These are phyloP conservation scores for Mus spicilegus DNA, from an alignment of 2,113 vertebrate species.

Conservation along the genomic window DNA sequence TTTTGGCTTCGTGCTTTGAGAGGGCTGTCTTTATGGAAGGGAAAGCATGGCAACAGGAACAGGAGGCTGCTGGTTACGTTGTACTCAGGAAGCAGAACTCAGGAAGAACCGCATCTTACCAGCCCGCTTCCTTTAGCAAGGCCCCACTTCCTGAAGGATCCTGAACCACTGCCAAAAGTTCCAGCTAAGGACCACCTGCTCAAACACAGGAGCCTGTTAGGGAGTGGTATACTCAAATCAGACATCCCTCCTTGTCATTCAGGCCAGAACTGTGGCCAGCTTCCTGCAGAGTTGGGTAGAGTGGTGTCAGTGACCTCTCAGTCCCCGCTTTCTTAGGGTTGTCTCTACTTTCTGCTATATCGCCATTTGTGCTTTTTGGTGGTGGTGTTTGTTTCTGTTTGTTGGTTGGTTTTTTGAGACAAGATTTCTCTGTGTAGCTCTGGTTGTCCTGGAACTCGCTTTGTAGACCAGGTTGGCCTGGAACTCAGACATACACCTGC, in stretches of 20 bases:
- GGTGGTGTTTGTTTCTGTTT: not conserved
- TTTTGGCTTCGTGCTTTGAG: not conserved
- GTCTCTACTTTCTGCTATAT: not conserved
- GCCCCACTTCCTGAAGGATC: not conserved
- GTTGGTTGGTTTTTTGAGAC: not conserved
- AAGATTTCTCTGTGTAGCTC: not conserved
- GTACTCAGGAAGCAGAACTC: not conserved
- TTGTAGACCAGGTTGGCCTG: not conserved
- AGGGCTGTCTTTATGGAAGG: not conserved
- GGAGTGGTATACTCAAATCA: not conserved
- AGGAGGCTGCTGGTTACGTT: not conserved
- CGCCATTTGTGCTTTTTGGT: not conserved
- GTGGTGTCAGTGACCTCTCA: not conserved
- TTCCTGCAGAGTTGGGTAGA: not conserved
- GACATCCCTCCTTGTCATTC: not conserved
- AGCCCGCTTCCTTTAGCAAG: not conserved
- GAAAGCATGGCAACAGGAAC: not conserved
- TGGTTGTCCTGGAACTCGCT: not conserved
- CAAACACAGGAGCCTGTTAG: not conserved
- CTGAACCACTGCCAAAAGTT: not conserved
- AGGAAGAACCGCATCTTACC: no score
- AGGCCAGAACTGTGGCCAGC: not conserved
- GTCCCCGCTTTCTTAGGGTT: not conserved
- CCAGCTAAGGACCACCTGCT: not conserved
- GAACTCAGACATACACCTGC: not conserved